phyloP scores from a whole-genome alignment of 2,888 invertebrate genomes.

The Xylophagus ater region DNA sequence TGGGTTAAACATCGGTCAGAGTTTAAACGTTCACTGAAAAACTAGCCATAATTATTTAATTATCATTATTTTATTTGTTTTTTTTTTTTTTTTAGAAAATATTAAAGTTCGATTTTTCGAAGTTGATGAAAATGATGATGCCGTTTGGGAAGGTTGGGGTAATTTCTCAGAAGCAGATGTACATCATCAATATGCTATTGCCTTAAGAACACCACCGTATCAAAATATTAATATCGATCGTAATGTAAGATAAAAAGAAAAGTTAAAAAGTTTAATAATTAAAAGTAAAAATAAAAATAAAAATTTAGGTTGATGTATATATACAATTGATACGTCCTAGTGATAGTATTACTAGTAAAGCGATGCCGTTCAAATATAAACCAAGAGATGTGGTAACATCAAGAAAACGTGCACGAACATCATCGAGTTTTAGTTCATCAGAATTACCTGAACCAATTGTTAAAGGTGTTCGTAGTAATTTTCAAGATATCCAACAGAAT shows the following conservation, averaged over 20 bases:
- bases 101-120: slow-evolving; percentile 76
- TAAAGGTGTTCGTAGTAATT: slow-evolving; percentile 18
- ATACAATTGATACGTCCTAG: slow-evolving; percentile 67
- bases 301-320: slow-evolving; percentile 47
- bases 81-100: slow-evolving; percentile 52
- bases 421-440: slow-evolving; percentile 25
- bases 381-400: slow-evolving; percentile 43
- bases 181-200: slow-evolving; percentile 83
- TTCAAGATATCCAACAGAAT: slow-evolving; percentile 1
- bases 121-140: slow-evolving; percentile 52
- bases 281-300: neutral
- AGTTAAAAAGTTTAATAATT: neutral
- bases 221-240: slow-evolving; percentile 50
- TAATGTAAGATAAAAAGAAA: slow-evolving; percentile 25
- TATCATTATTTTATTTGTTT: too few relatives aligned
- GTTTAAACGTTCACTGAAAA: too few relatives aligned
- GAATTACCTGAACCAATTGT: slow-evolving; percentile 31
- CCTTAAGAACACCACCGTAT: slow-evolving; percentile 74
- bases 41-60: too few relatives aligned
- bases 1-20: slow-evolving; percentile 40
- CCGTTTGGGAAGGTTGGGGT: slow-evolving; percentile 60
- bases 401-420: slow-evolving; percentile 34
- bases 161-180: slow-evolving; percentile 73
- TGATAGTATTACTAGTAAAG: slow-evolving; percentile 56
- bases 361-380: slow-evolving; percentile 55